Evolutionary conservation across 2,797 vertebrate species (phyloP), one percentile per base, ranked within the genome.

Genomic region (Myotis vivesi): DNA sequence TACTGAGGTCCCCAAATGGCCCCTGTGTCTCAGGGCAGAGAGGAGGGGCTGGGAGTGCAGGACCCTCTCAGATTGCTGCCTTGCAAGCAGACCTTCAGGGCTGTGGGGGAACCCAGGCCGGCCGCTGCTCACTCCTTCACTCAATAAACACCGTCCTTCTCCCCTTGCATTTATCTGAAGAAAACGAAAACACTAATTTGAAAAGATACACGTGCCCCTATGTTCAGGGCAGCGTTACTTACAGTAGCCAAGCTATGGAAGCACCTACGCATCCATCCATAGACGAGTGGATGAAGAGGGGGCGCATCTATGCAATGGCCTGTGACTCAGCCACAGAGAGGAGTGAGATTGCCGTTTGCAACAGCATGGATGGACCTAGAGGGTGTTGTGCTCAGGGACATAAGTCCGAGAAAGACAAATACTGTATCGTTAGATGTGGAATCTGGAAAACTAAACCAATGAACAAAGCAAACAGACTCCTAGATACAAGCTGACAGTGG

Each of bases 381-480:
- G 49, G n/a, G n/a, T 0, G 2, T 7, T 1, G 0, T 1, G 3
- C 46, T 23, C 46, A 4, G 49, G 5, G 49, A 53, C 1, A 1
- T 53, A 4, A 8, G 20, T 8, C 49, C 13, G 20, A 77, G 75
- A 15, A 22, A 36, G 75, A 23, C 75, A 36, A 4, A 8, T 3
- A 2, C 73, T 23, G 49, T 4, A 5, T 5, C 11, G 6, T 22
- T 33, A 6, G 3, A 4, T 1, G 46, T 15, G 30, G 46, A 4
- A 23, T 5, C 73, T 53, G 10, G 8, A 77, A 23, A 7, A 53
- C 49, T 1, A 12, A 7, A 19, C 49, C 8, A 15, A 12, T 1
- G 30, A 13, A 13, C 46, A 51, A n/a, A 22, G 30, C 68, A 71
- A 41, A 71, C 46, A 33, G 73, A 33, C 46, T 7, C 46, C 7